Evolutionary conservation across 2,797 vertebrate species (phyloP).

Genomic region (Hydrolagus colliei): DNA sequence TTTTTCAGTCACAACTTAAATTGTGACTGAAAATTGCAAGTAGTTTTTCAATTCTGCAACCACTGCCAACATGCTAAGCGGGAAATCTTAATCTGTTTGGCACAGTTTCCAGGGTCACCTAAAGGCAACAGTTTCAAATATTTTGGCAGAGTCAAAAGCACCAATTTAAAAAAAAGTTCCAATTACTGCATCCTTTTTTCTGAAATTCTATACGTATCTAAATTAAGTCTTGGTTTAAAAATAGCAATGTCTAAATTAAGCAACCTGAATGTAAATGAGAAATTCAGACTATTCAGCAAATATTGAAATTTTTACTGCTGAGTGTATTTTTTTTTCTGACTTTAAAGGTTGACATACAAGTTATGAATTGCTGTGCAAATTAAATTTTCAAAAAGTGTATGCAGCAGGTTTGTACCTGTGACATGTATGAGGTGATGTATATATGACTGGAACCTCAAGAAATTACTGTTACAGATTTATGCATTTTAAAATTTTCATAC

Average conservation of each 20-base stretch:
- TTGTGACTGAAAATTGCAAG: neutral
- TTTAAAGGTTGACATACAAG: neutral
- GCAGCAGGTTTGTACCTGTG: too few relatives aligned
- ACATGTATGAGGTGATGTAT: neutral
- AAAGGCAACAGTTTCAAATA: neutral
- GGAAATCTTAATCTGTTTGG: neutral
- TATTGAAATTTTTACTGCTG: neutral
- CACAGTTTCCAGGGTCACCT: neutral
- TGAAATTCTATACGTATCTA: slow-evolving; percentile 28
- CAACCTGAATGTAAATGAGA: neutral
- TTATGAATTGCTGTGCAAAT: neutral
- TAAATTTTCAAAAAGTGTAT: neutral
- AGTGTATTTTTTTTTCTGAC: neutral
- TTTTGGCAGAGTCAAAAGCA: neutral
- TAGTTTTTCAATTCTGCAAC: neutral
- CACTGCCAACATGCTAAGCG: neutral
- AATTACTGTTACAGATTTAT: neutral
- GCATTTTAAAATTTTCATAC: neutral
- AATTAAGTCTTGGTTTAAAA: slow-evolving; percentile 14
- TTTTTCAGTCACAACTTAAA: too few relatives aligned
- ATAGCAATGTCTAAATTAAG: slow-evolving; percentile 6
- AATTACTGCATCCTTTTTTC: slow-evolving; percentile 22
- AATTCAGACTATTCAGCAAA: slow-evolving; percentile 6
- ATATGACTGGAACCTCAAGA: neutral
- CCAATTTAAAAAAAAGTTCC: neutral